A percentile compares a stretch with the other conserved stretches of the same genome.
Evolutionary conservation across 2,113 vertebrate genomes (phyloP).

Genomic region (Planiliza haematocheilus): DNA sequence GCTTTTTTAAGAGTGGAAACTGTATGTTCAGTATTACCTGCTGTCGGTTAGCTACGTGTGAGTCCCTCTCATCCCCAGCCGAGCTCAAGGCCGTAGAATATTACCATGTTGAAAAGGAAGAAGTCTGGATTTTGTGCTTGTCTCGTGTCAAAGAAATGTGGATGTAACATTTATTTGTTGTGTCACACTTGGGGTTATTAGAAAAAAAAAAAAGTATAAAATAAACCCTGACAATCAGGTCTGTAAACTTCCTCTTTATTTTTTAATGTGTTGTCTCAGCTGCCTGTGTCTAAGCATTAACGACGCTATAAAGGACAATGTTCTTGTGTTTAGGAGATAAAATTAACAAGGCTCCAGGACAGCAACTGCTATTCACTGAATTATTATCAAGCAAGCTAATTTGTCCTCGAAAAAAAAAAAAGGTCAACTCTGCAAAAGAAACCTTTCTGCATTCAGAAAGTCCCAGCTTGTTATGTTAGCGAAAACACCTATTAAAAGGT

Average conservation of each 20-base stretch:
- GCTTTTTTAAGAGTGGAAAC: no score
- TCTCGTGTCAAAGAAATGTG: constrained; percentile 57
- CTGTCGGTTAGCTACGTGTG: constrained; percentile 7
- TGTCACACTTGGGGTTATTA: constrained; percentile 48
- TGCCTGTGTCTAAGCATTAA: constrained; percentile 29
- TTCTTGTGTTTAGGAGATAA: constrained; percentile 32
- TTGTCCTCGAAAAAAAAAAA: constrained; percentile 26
- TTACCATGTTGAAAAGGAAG: constrained; percentile 23
- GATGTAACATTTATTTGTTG: constrained; percentile 53
- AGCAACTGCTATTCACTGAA: constrained; percentile 12
- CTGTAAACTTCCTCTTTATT: constrained; percentile 29
- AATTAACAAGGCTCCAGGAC: constrained; percentile 26
- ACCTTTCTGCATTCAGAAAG: constrained; percentile 13
- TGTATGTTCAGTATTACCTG: no score
- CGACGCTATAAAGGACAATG: constrained; percentile 12
- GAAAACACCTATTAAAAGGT: constrained; percentile 46
- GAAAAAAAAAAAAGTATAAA: constrained; percentile 23
- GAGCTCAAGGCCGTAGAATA: constrained; percentile 23
- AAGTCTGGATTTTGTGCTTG: constrained; percentile 59
- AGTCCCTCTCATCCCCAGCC: constrained; percentile 58
- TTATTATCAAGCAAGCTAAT: constrained; percentile 42
- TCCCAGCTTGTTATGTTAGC: constrained; percentile 51
- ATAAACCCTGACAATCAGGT: constrained; percentile 68
- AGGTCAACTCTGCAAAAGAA: constrained; percentile 7
- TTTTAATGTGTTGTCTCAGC: constrained; percentile 36